Conservation (phyloP, 2,888 invertebrate genomes). For the Mesorhabditis sp. region DNA sequence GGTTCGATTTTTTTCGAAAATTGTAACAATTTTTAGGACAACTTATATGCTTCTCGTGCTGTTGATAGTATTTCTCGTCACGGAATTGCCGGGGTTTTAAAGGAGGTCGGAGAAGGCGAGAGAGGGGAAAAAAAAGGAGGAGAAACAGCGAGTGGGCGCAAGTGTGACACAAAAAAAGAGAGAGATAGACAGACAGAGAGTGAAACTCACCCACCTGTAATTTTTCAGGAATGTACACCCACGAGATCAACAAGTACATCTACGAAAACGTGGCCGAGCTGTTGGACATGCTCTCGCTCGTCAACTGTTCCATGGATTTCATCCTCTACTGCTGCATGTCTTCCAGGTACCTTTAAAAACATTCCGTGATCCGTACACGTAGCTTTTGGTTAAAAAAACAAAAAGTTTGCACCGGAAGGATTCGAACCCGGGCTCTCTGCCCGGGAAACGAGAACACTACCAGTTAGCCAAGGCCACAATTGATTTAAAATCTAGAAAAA, state of each 20-base stretch:
- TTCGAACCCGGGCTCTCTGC: too few relatives aligned
- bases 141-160: neutral
- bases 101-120: slow-evolving; percentile 16
- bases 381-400: too few relatives aligned
- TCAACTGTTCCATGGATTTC: slow-evolving; percentile 48
- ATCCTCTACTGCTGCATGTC: slow-evolving; percentile 46
- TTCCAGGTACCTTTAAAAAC: slow-evolving; percentile 9
- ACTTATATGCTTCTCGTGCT: slow-evolving; percentile 46
- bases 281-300: slow-evolving; percentile 43
- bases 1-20: neutral
- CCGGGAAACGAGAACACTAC: too few relatives aligned
- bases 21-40: slow-evolving; percentile 31
- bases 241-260: slow-evolving; percentile 40
- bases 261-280: slow-evolving; percentile 43
- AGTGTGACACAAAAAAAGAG: neutral
- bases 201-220: neutral
- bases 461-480: too few relatives aligned
- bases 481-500: too few relatives aligned
- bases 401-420: too few relatives aligned
- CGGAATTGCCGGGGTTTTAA: slow-evolving; percentile 44
- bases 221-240: slow-evolving; percentile 36
- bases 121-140: neutral
- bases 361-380: too few relatives aligned
- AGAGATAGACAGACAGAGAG: neutral
- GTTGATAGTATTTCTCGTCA: slow-evolving; percentile 44